These are phyloP conservation scores for Sciurus niger DNA, from an alignment of 2,113 vertebrate genomes.

Conservation along the genomic window DNA sequence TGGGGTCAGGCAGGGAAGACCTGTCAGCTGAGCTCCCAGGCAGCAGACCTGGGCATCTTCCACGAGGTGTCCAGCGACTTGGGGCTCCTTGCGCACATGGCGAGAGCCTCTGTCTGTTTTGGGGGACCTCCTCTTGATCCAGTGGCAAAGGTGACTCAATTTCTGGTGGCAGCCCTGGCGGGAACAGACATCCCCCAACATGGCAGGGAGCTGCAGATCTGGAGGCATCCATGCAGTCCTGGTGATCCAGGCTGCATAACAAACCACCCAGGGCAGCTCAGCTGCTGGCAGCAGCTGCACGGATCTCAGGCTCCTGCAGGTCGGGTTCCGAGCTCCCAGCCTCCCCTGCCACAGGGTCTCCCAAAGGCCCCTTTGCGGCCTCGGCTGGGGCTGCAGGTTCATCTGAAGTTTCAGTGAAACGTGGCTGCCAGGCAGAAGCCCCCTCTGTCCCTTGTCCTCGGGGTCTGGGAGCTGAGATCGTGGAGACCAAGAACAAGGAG, in stretches of 20 bases:
- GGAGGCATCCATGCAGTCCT: not conserved
- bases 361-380: not conserved
- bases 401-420: no score
- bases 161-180: not conserved
- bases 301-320: rapidly evolving
- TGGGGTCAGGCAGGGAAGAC: not conserved
- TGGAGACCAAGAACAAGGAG: not conserved
- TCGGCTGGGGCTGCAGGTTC: rapidly evolving
- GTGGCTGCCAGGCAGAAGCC: not conserved
- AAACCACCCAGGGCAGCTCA: not conserved
- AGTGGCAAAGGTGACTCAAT: not conserved
- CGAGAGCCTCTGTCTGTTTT: rapidly evolving
- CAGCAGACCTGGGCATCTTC: not conserved
- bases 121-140: no score
- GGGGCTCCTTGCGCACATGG: no score
- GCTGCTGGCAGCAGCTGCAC: rapidly evolving
- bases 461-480: no score
- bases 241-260: rapidly evolving
- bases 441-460: not conserved
- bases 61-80: no score
- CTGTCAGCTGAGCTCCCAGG: not conserved
- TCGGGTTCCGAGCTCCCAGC: not conserved
- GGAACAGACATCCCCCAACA: not conserved
- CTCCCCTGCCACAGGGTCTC: not conserved
- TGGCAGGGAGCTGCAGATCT: rapidly evolving